Conservation (phyloP, 2,113 vertebrate species). For the Ibidorhyncha struthersii region DNA sequence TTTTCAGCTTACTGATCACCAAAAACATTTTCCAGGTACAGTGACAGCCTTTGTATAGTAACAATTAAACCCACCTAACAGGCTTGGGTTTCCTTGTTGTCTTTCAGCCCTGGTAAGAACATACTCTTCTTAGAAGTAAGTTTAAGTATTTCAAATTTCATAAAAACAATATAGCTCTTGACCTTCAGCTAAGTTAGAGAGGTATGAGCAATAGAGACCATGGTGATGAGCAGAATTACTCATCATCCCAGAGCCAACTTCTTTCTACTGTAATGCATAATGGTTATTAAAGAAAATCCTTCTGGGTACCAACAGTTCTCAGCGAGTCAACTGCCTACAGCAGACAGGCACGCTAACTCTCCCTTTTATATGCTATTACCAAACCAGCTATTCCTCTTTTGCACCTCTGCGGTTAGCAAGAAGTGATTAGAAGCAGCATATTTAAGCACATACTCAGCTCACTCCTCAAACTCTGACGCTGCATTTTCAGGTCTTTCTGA, state of each 20-base stretch:
- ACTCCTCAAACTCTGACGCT: conserved; percentile 15
- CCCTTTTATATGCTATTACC: neutral
- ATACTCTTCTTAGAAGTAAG: neutral
- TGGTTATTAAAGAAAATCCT: neutral
- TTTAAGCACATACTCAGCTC: neutral
- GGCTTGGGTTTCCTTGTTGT: neutral
- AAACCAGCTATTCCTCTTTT: conserved; percentile 48
- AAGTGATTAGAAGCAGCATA: neutral
- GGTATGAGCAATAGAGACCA: neutral
- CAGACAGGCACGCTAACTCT: neutral
- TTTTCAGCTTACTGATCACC: neutral
- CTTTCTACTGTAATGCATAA: neutral
- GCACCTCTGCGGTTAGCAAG: conserved; percentile 10
- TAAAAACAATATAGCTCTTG: neutral
- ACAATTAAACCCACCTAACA: neutral
- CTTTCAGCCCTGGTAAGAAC: neutral
- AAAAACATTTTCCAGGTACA: neutral
- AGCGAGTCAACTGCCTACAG: neutral
- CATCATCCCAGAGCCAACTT: neutral
- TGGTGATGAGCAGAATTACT: neutral
- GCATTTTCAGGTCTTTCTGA: conserved; percentile 23
- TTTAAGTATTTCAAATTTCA: neutral
- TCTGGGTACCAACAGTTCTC: neutral
- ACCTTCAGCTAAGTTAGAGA: neutral
- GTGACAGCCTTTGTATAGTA: neutral